Percentiles rank a stretch among this genome's conserved stretches.
Conservation (phyloP, 2,797 vertebrate species). For the Anniella stebbinsi region DNA sequence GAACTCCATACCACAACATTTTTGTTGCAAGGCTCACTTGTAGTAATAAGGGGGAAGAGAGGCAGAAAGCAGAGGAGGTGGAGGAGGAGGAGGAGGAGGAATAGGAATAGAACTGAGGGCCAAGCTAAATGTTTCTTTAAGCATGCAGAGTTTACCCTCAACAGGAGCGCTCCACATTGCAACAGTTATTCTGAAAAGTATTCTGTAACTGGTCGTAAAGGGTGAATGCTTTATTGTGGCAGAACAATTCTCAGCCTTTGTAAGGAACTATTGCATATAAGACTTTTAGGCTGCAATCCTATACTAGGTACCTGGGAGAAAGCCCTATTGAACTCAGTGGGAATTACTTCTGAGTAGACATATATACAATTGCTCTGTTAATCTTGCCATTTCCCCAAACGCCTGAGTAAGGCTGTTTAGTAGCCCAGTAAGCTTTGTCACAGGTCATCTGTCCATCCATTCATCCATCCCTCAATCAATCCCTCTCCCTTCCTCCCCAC, state of each 20-base stretch:
- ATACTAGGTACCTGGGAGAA: neutral
- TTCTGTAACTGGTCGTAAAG: neutral
- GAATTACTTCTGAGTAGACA: neutral
- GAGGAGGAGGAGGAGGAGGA: neutral
- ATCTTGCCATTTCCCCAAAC: neutral
- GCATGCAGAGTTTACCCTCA: neutral
- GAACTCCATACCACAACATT: no score
- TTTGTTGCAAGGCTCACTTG: neutral
- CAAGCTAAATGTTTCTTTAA: no score
- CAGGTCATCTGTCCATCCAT: no score
- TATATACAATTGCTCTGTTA: neutral
- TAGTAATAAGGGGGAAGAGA: no score
- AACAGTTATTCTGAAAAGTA: neutral
- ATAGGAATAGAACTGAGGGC: neutral
- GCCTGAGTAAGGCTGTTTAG: neutral
- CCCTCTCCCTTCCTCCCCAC: neutral
- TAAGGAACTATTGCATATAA: neutral
- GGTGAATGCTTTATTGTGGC: neutral
- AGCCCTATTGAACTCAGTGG: neutral
- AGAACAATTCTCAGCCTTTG: neutral
- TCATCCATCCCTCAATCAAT: no score
- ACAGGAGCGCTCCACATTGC: neutral
- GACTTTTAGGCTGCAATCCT: neutral
- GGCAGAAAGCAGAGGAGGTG: neutral
- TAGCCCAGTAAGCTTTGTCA: neutral